Evolutionary conservation across 2,888 invertebrate species (phyloP), one percentile per base, ranked within the genome.

Genomic region (Ferrisia virgata): DNA sequence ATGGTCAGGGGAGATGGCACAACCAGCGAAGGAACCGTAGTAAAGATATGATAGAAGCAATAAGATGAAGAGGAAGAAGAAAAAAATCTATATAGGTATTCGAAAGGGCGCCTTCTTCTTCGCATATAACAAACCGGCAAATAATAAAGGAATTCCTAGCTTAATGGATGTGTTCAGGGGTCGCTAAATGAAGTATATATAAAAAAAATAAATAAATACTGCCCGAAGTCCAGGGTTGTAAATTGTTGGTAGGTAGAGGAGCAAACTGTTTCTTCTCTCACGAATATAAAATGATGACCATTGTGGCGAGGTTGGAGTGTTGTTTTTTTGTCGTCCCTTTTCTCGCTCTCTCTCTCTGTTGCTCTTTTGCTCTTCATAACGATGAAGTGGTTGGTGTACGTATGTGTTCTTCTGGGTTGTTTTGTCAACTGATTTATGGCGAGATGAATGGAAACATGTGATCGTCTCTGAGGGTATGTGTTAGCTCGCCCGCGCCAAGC

Each of bases 101-200:
- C 15, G 13, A 31, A n/a, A 40, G 79, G 43, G 79, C 43, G 79
- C 79, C 79, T 79, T 47, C 47, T 79, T 47, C 47, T 79, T 22
- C 25, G 31, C 25, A 31, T 25, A 25, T 64, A 64, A 72, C n/a
- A 72, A 33, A 72, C 72, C 72, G 72, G 72, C 72, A 36, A 72
- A 72, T 72, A 72, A 72, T 72, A 72, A 72, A 72, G 72, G 72
- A 22, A 72, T 72, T 72, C 72, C 72, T n/a, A 33, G 31, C 33
- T 33, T 72, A 72, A 72, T 72, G 72, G 72, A 72, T 72, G 72
- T 72, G n/a, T 33, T 72, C 72, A 72, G 72, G 72, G 72, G 72
- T 72, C 33, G 31, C 33, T 72, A 72, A 72, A 72, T 72, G 72
- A 64, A 64, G 28, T 28, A 64, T 64, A n/a, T n/a, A n/a, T 15